Percentiles rank a stretch among this genome's conserved stretches.
These are phyloP conservation scores for Leucophenga maculata DNA, from an alignment of 2,888 invertebrate genomes.

Conservation along the genomic window DNA sequence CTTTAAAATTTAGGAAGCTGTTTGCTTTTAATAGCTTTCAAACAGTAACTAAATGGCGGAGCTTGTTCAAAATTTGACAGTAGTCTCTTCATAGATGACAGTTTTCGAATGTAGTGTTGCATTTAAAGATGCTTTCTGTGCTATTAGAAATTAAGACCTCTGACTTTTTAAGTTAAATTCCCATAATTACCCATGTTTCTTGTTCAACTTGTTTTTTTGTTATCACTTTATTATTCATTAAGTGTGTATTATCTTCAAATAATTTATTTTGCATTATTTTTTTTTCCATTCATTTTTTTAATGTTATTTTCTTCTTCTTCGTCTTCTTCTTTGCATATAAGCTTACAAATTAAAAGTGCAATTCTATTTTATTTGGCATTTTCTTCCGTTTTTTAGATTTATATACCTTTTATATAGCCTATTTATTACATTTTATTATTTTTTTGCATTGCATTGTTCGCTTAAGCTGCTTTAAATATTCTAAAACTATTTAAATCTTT, in stretches of 20 bases:
- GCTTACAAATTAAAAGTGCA: neutral
- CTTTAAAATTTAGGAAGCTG: too few species aligned
- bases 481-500: slow-evolving; percentile 2
- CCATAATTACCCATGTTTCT: too few species aligned
- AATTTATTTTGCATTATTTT: slow-evolving; percentile 53
- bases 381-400: neutral
- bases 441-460: neutral
- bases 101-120: too few species aligned
- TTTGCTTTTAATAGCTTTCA: too few species aligned
- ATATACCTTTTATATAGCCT: neutral
- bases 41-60: too few species aligned
- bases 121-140: too few species aligned
- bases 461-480: neutral
- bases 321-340: slow-evolving; percentile 10
- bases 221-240: slow-evolving; percentile 48
- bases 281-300: too few species aligned
- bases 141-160: too few species aligned
- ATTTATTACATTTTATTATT: neutral
- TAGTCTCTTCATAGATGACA: too few species aligned
- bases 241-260: slow-evolving; percentile 53
- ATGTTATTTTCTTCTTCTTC: slow-evolving; percentile 36
- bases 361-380: neutral
- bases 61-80: too few species aligned
- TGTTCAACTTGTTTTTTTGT: neutral
- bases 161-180: too few species aligned